Evolutionary conservation across 2,113 vertebrate species (phyloP).

Genomic region (Carassius auratus): DNA sequence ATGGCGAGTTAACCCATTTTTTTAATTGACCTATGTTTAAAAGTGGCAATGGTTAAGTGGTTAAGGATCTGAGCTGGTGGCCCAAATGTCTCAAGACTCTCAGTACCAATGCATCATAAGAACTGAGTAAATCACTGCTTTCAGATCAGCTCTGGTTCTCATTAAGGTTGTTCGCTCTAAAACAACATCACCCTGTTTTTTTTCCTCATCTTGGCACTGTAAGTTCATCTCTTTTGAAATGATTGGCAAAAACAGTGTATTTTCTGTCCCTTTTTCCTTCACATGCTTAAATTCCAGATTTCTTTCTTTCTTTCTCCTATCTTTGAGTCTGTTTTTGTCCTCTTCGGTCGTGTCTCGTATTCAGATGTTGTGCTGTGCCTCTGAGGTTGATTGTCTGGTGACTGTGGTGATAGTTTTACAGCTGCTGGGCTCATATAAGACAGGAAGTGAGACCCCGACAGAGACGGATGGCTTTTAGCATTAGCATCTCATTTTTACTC

Average conservation of each 20-base stretch:
- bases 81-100: no score
- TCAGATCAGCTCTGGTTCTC: slow-evolving; percentile 58
- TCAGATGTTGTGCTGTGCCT: slow-evolving; percentile 27
- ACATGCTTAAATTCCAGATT: not conserved
- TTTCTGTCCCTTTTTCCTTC: not conserved
- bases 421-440: slow-evolving; percentile 45
- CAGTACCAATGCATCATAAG: not conserved
- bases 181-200: not conserved
- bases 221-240: slow-evolving; percentile 1
- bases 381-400: not conserved
- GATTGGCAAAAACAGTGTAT: slow-evolving; percentile 21
- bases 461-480: not conserved
- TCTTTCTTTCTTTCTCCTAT: not conserved
- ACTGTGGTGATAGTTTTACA: slow-evolving; percentile 19
- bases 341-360: not conserved
- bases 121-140: not conserved
- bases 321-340: not conserved
- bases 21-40: not conserved
- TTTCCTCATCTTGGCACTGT: slow-evolving; percentile 31
- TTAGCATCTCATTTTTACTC: slow-evolving; percentile 30
- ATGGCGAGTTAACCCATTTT: not conserved
- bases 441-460: slow-evolving; percentile 49
- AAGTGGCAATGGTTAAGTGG: not conserved
- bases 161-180: slow-evolving; percentile 55
- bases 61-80: not conserved